Evolutionary conservation across 1,140 invertebrate genomes (phyloP).

Genomic region (Coelopa frigida): DNA sequence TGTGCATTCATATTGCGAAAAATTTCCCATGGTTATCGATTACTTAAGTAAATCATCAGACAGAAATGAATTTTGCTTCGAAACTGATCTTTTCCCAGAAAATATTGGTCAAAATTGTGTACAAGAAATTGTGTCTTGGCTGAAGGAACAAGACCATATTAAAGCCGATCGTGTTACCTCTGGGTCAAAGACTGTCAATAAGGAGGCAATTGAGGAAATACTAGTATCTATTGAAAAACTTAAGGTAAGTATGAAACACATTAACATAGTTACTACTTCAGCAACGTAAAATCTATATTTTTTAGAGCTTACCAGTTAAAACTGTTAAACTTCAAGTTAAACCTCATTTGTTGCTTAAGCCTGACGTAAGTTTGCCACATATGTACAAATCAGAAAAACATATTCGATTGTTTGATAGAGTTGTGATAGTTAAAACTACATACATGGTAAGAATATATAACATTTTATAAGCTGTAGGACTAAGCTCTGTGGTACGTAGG

Average conservation of each 20-base stretch:
- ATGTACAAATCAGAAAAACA: conserved; percentile 46
- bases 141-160: conserved; percentile 60
- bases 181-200: conserved; percentile 62
- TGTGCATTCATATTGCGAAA: conserved; percentile 59
- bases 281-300: background rate
- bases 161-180: conserved; percentile 55
- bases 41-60: conserved; percentile 44
- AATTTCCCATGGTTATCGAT: conserved; percentile 70
- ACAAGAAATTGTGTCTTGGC: conserved; percentile 58
- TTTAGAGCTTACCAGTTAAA: conserved; percentile 43
- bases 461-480: background rate
- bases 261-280: conserved; percentile 3
- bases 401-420: conserved; percentile 72
- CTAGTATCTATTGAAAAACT: conserved; percentile 52
- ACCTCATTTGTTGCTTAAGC: conserved; percentile 68
- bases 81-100: conserved; percentile 57
- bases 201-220: conserved; percentile 57
- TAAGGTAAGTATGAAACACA: conserved; percentile 27
- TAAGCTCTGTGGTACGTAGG: conserved; percentile 18
- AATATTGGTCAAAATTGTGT: conserved; percentile 43
- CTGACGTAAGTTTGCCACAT: conserved; percentile 40
- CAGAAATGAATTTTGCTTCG: conserved; percentile 53
- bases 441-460: conserved; percentile 51
- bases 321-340: conserved; percentile 67
- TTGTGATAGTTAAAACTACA: conserved; percentile 66